phyloP scores from a whole-genome alignment of 2,113 vertebrate genomes.

The Petrocephalus zakoni region DNA sequence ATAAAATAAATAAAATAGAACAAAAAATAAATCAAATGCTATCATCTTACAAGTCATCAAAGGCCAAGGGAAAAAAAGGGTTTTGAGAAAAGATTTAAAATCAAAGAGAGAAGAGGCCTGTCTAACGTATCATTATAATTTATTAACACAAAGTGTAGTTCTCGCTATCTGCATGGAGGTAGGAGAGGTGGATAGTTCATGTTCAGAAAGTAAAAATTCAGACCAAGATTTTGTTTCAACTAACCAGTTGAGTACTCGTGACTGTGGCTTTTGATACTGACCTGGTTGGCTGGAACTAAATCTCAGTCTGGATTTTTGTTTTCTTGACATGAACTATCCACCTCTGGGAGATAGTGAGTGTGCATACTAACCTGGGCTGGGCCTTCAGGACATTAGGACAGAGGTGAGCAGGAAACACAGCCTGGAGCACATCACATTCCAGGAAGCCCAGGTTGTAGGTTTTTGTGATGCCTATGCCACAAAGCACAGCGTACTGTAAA shows the following conservation, averaged over 20 bases:
- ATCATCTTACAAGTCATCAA: too few relatives aligned
- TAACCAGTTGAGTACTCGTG: not conserved
- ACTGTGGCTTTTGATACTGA: not conserved
- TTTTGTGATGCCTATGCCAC: slow-evolving; percentile 75
- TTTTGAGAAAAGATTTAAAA: too few relatives aligned
- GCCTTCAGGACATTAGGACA: slow-evolving; percentile 79
- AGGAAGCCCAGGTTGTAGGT: slow-evolving; percentile 79
- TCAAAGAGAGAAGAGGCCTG: too few relatives aligned
- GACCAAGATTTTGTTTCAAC: not conserved
- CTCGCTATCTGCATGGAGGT: not conserved
- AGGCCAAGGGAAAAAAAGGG: too few relatives aligned
- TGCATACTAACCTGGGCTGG: slow-evolving; percentile 72
- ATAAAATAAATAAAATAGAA: too few relatives aligned
- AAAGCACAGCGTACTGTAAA: slow-evolving; percentile 10
- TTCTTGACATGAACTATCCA: not conserved
- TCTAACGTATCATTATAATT: too few relatives aligned
- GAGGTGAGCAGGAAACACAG: slow-evolving; percentile 72
- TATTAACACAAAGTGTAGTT: not conserved
- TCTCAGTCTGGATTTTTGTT: not conserved
- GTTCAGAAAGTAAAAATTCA: not conserved
- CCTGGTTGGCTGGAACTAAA: not conserved
- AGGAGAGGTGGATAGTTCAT: not conserved
- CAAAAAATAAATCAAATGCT: too few relatives aligned
- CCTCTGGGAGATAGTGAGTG: not conserved
- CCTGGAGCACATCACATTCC: slow-evolving; percentile 79